Conservation (phyloP, 2,797 vertebrate species). For the Megaceryle alcyon region DNA sequence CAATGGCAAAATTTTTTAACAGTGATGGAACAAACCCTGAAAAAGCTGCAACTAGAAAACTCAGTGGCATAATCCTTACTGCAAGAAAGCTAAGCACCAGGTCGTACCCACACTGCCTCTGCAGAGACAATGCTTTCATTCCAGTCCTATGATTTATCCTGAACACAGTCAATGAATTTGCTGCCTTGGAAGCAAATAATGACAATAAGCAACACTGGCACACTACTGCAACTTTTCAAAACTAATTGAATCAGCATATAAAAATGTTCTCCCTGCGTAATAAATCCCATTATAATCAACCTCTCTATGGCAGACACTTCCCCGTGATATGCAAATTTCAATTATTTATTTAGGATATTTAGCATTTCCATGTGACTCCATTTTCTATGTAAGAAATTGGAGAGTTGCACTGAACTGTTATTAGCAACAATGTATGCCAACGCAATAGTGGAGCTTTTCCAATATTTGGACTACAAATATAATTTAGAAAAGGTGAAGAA, state of each 20-base stretch:
- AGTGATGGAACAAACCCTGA: not conserved
- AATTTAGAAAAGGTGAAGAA: not conserved
- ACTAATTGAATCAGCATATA: slow-evolving; percentile 59
- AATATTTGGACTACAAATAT: not conserved
- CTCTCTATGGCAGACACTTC: slow-evolving; percentile 14
- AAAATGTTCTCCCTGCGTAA: slow-evolving; percentile 57
- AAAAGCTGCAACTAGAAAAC: not conserved
- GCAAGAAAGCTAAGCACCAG: not conserved
- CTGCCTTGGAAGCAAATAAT: slow-evolving; percentile 12
- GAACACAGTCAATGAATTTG: not conserved
- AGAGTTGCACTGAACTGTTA: slow-evolving; percentile 24
- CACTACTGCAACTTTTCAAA: slow-evolving; percentile 42
- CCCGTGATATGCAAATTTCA: slow-evolving; percentile 60
- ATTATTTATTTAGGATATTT: slow-evolving; percentile 64
- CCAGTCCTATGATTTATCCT: not conserved
- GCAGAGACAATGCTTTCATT: not conserved
- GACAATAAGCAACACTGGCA: slow-evolving; percentile 1
- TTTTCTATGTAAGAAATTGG: slow-evolving; percentile 5
- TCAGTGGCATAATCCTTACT: not conserved
- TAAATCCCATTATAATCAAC: slow-evolving; percentile 58
- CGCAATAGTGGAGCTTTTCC: slow-evolving; percentile 4
- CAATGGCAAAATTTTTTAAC: not conserved
- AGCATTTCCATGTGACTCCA: slow-evolving; percentile 16
- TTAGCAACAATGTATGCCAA: not conserved
- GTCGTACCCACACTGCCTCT: not conserved